Percentiles rank a stretch among this genome's conserved stretches.
These are phyloP conservation scores for Luidia sarsii DNA, from an alignment of 53 echinoderm and acorn worm species.

Conservation along the genomic window DNA sequence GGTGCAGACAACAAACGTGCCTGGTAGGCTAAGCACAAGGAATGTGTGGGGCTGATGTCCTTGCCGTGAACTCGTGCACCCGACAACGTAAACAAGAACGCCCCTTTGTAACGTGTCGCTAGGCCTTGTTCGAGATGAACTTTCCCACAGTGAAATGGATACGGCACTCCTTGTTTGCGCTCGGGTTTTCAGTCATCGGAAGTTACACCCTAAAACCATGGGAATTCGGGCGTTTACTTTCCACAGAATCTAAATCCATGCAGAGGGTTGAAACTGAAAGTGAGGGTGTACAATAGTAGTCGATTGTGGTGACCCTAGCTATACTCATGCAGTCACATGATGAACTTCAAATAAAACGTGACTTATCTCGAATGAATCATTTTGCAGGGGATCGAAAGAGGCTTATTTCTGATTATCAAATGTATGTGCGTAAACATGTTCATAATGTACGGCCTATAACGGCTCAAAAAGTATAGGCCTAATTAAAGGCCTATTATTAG, in stretches of 20 bases:
- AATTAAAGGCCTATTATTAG: too few relatives aligned
- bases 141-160: not conserved
- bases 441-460: too few relatives aligned
- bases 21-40: not conserved
- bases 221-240: not conserved
- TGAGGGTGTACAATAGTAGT: not conserved
- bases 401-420: too few relatives aligned
- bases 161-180: not conserved
- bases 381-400: too few relatives aligned
- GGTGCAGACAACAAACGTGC: not conserved
- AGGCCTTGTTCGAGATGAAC: not conserved
- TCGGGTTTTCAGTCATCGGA: not conserved
- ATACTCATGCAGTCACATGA: too few relatives aligned
- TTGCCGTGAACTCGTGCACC: not conserved
- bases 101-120: not conserved
- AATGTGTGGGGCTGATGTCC: not conserved
- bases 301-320: too few relatives aligned
- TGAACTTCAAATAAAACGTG: too few relatives aligned
- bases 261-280: not conserved
- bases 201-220: too few relatives aligned
- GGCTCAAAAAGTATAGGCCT: too few relatives aligned
- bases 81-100: slow-evolving; percentile 20
- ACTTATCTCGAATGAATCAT: too few relatives aligned
- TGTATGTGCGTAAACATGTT: too few relatives aligned
- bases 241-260: not conserved